Base-by-base conservation (phyloP, 2,113 vertebrate species). In the Gymnogyps californianus region DNA sequence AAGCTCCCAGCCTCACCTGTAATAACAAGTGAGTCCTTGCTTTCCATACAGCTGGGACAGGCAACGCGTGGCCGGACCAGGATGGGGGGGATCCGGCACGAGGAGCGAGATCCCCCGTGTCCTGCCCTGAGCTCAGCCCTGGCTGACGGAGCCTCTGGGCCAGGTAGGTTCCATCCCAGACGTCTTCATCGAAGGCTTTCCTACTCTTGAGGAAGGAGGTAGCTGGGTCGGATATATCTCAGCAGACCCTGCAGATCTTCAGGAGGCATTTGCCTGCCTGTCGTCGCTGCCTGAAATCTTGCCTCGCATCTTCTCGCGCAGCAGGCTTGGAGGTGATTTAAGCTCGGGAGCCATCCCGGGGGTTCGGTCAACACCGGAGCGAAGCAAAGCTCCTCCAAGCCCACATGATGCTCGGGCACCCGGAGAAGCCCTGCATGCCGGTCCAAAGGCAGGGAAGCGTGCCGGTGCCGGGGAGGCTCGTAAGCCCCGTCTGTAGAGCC, bases 311-410 rank as follows among this genome's bases (percentile, higher is more conserved):
- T 58, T 47, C 75, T 61, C 0, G 0, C 0, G 1, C n/a, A 49
- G 67, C 20, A 17, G 29, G 40, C 25, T 47, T 8, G 34, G 46
- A 59, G n/a, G 25, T 31, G 24, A 4, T n/a, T 51, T 54, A 42
- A 10, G 14, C 49, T 21, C 26, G 44, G 51, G 66, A 67, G 24
- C 61, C 25, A 9, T 36, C 59, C 11, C 7, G 1, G 22, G 31
- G n/a, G 3, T 76, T 49, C 0, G 1, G 3, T 31, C 54, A 42
- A 51, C 18, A 1, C 22, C 0, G 0, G n/a, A 15, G 32, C 0
- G 3, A 65, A 65, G 36, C 49, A 10, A 36, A 71, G 42, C 58
- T 58, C 58, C 58, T 66, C 55, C 9, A 16, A 81, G 25, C 21
- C n/a, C 46, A 22, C 9, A 7, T 16, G 49, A 14, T 51, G n/a